Conservation (phyloP, 1,140 invertebrate genomes). For the Cydia fagiglandana region DNA sequence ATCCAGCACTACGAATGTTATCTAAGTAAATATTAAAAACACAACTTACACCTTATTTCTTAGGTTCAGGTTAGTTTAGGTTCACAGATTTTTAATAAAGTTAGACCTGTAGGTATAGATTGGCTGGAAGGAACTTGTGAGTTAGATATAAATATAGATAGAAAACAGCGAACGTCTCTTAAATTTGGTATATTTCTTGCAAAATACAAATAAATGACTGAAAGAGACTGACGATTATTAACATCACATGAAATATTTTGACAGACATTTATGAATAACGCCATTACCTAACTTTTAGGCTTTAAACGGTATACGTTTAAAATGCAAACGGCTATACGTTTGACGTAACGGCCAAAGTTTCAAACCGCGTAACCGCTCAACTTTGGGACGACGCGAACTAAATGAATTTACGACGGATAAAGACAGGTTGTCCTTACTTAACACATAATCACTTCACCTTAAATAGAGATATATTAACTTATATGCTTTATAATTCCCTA, state of each 20-base stretch:
- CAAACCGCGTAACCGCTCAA: neutral
- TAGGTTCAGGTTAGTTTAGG: too few species aligned
- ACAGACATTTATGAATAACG: neutral
- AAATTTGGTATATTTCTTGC: too few species aligned
- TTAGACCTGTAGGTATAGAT: too few species aligned
- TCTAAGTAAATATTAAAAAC: too few species aligned
- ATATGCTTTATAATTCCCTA: neutral
- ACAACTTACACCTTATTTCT: too few species aligned
- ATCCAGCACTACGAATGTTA: too few species aligned
- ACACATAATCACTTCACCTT: neutral
- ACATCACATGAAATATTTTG: neutral
- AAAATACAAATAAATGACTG: too few species aligned
- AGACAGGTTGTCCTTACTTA: neutral
- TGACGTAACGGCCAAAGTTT: constrained; percentile 19
- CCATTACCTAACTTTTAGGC: neutral
- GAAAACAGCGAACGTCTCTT: too few species aligned
- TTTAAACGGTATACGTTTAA: neutral
- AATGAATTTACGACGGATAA: neutral
- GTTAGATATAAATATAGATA: too few species aligned
- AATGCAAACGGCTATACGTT: constrained; percentile 9
- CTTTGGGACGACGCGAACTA: neutral
- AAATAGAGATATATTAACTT: neutral
- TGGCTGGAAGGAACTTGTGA: too few species aligned
- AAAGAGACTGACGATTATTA: too few species aligned
- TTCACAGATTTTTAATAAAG: too few species aligned